These are phyloP conservation scores for Coelopa frigida DNA, from an alignment of 1,140 invertebrate genomes.

Conservation along the genomic window DNA sequence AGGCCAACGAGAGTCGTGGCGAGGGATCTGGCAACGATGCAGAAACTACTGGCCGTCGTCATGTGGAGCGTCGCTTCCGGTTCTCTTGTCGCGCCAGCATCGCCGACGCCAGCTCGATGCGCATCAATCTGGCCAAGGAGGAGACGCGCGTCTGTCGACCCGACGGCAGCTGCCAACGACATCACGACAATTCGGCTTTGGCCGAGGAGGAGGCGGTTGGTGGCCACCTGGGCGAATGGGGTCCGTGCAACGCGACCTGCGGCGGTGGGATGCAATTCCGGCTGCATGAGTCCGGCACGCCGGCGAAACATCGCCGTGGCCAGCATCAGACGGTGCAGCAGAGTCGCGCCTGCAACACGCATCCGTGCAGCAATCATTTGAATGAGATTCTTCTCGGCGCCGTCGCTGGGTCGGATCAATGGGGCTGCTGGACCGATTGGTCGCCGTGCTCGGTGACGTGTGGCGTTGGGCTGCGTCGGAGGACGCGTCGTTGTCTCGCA, in stretches of 20 bases:
- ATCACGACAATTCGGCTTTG: slow-evolving; percentile 12
- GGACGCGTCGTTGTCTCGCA: slow-evolving; percentile 55
- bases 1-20: slow-evolving; percentile 40
- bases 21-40: slow-evolving; percentile 46
- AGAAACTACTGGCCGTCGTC: too few species aligned
- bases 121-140: slow-evolving; percentile 62
- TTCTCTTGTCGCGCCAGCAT: slow-evolving; percentile 72
- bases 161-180: slow-evolving; percentile 52
- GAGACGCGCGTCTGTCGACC: slow-evolving; percentile 67
- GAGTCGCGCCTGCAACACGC: slow-evolving; percentile 62
- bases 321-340: slow-evolving; percentile 45
- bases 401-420: slow-evolving; percentile 47
- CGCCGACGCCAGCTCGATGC: slow-evolving; percentile 54
- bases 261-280: slow-evolving; percentile 69
- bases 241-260: slow-evolving; percentile 67
- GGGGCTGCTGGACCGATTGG: slow-evolving; percentile 81
- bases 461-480: slow-evolving; percentile 56
- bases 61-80: slow-evolving; percentile 69
- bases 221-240: slow-evolving; percentile 74
- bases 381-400: too few species aligned
- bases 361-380: slow-evolving; percentile 51
- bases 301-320: slow-evolving; percentile 48
- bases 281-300: slow-evolving; percentile 52
- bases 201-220: too few species aligned
- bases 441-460: slow-evolving; percentile 67